Percentiles rank a stretch among this genome's conserved stretches.
Conservation (phyloP, 92 coral and sea anemone species). For the Virgularia gustaviana region DNA sequence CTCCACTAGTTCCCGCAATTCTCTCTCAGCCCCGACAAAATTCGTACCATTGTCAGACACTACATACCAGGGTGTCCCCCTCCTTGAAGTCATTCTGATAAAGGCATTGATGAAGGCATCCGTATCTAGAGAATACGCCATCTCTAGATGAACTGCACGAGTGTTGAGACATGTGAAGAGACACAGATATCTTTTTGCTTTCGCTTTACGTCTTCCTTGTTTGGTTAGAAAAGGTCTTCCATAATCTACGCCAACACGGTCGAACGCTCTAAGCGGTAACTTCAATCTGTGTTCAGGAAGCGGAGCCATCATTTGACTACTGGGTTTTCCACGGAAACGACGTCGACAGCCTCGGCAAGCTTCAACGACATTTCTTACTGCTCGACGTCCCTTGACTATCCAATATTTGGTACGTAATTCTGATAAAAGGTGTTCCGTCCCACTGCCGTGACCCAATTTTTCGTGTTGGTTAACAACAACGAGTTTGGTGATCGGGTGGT, state of each 20-base stretch:
- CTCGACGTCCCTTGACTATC: slow-evolving; percentile 41
- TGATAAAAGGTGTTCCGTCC: slow-evolving; percentile 33
- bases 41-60: slow-evolving; percentile 51
- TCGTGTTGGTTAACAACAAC: slow-evolving; percentile 26
- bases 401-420: slow-evolving; percentile 41
- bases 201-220: slow-evolving; percentile 48
- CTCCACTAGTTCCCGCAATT: slow-evolving; percentile 47
- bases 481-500: slow-evolving; percentile 31
- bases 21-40: slow-evolving; percentile 56
- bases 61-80: slow-evolving; percentile 40
- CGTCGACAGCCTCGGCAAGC: slow-evolving; percentile 30
- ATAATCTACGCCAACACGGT: slow-evolving; percentile 22
- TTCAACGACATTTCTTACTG: slow-evolving; percentile 18
- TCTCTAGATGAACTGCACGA: slow-evolving; percentile 35
- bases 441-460: slow-evolving; percentile 44
- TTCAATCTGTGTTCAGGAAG: slow-evolving; percentile 29
- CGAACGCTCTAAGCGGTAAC: slow-evolving; percentile 32
- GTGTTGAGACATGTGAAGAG: slow-evolving; percentile 39
- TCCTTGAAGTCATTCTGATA: slow-evolving; percentile 43
- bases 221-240: slow-evolving; percentile 32
- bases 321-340: slow-evolving; percentile 25
- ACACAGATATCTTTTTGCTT: slow-evolving; percentile 30
- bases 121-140: slow-evolving; percentile 32
- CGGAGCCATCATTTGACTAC: slow-evolving; percentile 44
- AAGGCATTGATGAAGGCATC: slow-evolving; percentile 34